These are phyloP conservation scores for Papilio dardanus DNA, from an alignment of 1,140 invertebrate species.

Conservation along the genomic window DNA sequence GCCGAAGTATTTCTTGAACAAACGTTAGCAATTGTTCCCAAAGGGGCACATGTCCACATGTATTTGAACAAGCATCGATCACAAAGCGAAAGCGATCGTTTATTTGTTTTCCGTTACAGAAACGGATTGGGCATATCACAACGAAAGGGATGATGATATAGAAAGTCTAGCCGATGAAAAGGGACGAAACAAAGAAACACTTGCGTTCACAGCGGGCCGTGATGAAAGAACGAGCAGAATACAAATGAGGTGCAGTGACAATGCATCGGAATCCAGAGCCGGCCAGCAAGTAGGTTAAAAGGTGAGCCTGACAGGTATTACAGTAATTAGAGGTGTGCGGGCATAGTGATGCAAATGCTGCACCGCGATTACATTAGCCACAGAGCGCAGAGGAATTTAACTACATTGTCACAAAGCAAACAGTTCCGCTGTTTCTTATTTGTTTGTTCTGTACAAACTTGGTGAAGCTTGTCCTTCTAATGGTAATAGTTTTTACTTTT, in stretches of 20 bases:
- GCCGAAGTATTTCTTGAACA: constrained; percentile 61
- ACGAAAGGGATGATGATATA: constrained; percentile 53
- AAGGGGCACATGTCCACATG: constrained; percentile 47
- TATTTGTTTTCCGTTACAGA: constrained; percentile 62
- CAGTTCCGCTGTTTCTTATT: not conserved
- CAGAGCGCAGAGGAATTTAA: constrained; percentile 44
- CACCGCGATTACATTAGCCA: constrained; percentile 49
- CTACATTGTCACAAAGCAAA: constrained; percentile 35
- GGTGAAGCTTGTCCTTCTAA: no score
- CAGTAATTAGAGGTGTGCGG: constrained; percentile 69
- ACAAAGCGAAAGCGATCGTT: constrained; percentile 58
- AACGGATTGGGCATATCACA: constrained; percentile 64
- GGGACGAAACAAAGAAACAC: constrained; percentile 64
- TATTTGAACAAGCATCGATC: constrained; percentile 65
- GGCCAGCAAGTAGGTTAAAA: constrained; percentile 75
- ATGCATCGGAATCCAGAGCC: constrained; percentile 69
- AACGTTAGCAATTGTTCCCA: constrained; percentile 56
- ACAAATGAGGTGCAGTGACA: constrained; percentile 72
- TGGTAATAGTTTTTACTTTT: not conserved
- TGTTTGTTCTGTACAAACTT: not conserved
- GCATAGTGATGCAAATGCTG: constrained; percentile 62
- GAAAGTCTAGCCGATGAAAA: constrained; percentile 46
- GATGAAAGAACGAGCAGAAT: constrained; percentile 71
- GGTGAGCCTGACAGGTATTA: constrained; percentile 71
- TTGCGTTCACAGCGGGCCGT: constrained; percentile 70